Percentiles rank a stretch among this genome's conserved stretches.
Conservation (phyloP, 1,140 invertebrate genomes). For the Pseudomyrmex flavicornis region DNA sequence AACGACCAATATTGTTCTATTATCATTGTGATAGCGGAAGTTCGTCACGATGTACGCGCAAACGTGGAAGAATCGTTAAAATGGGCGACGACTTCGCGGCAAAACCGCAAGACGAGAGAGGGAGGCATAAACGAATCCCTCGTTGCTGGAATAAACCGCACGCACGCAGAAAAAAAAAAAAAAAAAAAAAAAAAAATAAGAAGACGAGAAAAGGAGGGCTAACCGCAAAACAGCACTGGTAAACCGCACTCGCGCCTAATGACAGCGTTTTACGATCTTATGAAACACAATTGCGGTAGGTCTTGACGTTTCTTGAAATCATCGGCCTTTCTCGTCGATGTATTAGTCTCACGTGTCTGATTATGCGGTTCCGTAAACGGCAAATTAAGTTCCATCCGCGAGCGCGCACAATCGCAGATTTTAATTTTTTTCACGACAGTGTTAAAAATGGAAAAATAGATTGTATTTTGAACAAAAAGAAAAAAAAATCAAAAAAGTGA, state of each 20-base stretch:
- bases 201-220: constrained; percentile 67
- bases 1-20: no score
- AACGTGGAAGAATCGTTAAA: constrained; percentile 53
- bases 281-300: constrained; percentile 75
- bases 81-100: constrained; percentile 22
- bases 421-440: background rate
- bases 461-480: background rate
- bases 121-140: constrained; percentile 25
- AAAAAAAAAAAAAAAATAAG: constrained; percentile 41
- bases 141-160: constrained; percentile 58
- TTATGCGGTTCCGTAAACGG: background rate
- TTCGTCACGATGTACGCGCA: background rate
- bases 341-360: background rate
- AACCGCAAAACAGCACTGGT: constrained; percentile 74
- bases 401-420: background rate
- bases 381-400: background rate
- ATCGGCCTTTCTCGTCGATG: background rate
- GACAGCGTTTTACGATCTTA: constrained; percentile 77
- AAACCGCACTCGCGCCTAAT: constrained; percentile 77
- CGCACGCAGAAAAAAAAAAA: constrained; percentile 35
- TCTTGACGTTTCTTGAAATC: constrained; percentile 33
- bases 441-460: constrained; percentile 2
- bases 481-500: no score
- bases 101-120: constrained; percentile 23
- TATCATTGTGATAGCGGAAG: background rate